Evolutionary conservation across 2,888 invertebrate genomes (phyloP).

Genomic region (Acleris literana): DNA sequence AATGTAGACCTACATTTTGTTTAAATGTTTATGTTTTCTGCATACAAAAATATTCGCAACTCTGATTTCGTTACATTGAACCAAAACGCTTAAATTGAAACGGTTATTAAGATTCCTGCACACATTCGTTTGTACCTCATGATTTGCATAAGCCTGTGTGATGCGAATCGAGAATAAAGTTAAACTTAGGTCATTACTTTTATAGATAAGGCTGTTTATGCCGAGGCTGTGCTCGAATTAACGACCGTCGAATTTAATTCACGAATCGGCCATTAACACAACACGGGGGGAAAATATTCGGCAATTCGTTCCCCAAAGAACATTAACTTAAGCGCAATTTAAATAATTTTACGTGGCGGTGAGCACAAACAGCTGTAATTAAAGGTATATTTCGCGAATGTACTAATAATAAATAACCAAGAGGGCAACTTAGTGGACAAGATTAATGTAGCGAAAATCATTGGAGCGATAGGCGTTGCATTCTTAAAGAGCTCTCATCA

Average conservation of each 20-base stretch:
- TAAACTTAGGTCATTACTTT: slow-evolving; percentile 61
- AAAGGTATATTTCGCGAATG: slow-evolving; percentile 64
- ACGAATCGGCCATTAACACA: slow-evolving; percentile 70
- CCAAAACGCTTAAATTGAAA: not conserved
- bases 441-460: slow-evolving; percentile 42
- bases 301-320: slow-evolving; percentile 71
- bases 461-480: slow-evolving; percentile 31
- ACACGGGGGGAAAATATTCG: slow-evolving; percentile 66
- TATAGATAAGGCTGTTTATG: slow-evolving; percentile 73
- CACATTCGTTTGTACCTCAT: slow-evolving; percentile 21
- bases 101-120: slow-evolving; percentile 18
- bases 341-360: slow-evolving; percentile 76
- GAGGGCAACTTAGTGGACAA: slow-evolving; percentile 47
- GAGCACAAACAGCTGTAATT: slow-evolving; percentile 75
- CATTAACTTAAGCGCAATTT: slow-evolving; percentile 76
- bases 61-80: not conserved
- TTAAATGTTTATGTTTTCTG: no score
- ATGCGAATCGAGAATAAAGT: slow-evolving; percentile 52
- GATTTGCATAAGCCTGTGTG: slow-evolving; percentile 32
- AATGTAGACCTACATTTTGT: no score
- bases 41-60: no score
- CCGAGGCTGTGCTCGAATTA: slow-evolving; percentile 63
- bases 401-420: slow-evolving; percentile 53
- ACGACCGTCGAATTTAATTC: slow-evolving; percentile 71
- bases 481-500: slow-evolving; percentile 22